A percentile compares a stretch with the other conserved stretches of the same genome.
Conservation (phyloP, 37 sponge, comb jelly and placozoan species). For the Aplysina aerophoba region DNA sequence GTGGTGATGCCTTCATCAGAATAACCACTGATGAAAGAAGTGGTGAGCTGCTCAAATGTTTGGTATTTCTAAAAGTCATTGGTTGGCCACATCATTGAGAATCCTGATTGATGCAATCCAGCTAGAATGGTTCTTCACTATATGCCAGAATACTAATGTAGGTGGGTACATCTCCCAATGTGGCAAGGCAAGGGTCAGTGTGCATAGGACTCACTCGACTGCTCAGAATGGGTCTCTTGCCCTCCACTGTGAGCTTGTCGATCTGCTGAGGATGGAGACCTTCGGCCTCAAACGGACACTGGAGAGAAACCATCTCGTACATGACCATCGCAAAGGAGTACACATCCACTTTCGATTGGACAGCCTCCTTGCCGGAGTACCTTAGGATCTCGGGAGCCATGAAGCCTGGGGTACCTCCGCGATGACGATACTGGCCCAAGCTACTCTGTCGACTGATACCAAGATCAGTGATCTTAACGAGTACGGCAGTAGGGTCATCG, state of each 20-base stretch:
- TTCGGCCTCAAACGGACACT: slow-evolving; percentile 83
- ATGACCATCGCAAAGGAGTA: slow-evolving; percentile 91
- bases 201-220: slow-evolving; percentile 46
- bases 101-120: too few relatives aligned
- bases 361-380: slow-evolving; percentile 83
- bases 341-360: slow-evolving; percentile 83
- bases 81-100: too few relatives aligned
- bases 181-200: neutral
- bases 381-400: slow-evolving; percentile 94
- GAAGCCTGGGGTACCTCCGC: slow-evolving; percentile 88
- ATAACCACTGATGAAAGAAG: too few relatives aligned
- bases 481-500: slow-evolving; percentile 31
- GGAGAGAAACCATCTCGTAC: slow-evolving; percentile 76
- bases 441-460: slow-evolving; percentile 78
- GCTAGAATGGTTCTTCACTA: too few relatives aligned
- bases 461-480: slow-evolving; percentile 86
- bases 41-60: too few relatives aligned
- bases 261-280: slow-evolving; percentile 77
- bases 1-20: too few relatives aligned
- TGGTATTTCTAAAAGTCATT: too few relatives aligned
- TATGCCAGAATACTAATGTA: too few relatives aligned
- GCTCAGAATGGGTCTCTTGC: slow-evolving; percentile 70
- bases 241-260: slow-evolving; percentile 81
- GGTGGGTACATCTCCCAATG: too few relatives aligned
- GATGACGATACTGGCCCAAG: slow-evolving; percentile 74